Percentiles rank a stretch among this genome's conserved stretches.
phyloP scores from a whole-genome alignment of 2,888 invertebrate species.

The Hirtodrosophila trivittata region DNA sequence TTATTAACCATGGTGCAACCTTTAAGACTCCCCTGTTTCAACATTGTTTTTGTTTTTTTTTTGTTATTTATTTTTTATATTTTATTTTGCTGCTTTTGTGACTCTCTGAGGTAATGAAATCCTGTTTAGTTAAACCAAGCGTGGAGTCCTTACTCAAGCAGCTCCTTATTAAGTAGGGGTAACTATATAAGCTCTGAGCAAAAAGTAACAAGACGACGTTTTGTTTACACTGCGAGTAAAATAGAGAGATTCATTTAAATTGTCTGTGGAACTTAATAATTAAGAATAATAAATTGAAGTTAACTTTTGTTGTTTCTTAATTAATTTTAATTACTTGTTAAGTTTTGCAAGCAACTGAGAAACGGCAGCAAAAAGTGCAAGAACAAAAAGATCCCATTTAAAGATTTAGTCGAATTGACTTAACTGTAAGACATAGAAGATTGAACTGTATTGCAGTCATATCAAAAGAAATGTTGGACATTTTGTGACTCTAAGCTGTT shows the following conservation, averaged over 20 bases:
- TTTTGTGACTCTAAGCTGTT: constrained; percentile 3
- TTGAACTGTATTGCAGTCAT: constrained; percentile 1
- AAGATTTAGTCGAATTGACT: neutral
- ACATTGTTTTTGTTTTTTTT: constrained; percentile 16
- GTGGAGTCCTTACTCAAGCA: neutral
- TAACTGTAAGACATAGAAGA: neutral
- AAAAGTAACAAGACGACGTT: too few relatives aligned
- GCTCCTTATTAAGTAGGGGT: too few relatives aligned
- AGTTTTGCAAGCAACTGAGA: too few relatives aligned
- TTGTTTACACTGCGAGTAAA: too few relatives aligned
- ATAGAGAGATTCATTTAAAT: too few relatives aligned
- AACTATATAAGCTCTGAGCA: constrained; percentile 15
- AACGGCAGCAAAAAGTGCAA: too few relatives aligned
- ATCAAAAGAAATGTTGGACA: neutral
- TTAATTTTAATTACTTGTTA: too few relatives aligned
- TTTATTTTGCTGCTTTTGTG: constrained; percentile 1
- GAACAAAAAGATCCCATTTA: too few relatives aligned
- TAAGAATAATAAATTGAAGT: too few relatives aligned
- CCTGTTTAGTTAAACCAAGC: constrained; percentile 50
- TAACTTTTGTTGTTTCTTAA: too few relatives aligned
- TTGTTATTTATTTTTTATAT: too few relatives aligned
- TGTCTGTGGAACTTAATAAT: too few relatives aligned
- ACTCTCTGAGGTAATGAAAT: constrained; percentile 53
- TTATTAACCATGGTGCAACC: constrained; percentile 61
- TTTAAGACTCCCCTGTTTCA: constrained; percentile 21